Conservation (phyloP, 2,113 vertebrate genomes). For the Festucalex cinctus region DNA sequence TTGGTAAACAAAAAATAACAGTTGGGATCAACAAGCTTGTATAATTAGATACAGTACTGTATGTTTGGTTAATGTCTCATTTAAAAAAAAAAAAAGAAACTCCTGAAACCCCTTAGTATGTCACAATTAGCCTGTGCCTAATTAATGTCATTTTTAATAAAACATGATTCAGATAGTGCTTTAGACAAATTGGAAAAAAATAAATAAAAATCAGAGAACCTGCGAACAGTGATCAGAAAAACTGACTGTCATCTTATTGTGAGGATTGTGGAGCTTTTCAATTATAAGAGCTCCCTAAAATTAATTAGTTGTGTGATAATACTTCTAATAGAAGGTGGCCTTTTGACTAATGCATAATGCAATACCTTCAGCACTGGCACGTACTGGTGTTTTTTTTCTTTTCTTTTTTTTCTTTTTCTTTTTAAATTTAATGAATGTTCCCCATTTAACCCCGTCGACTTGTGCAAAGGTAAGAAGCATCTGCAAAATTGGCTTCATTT, state of each 20-base stretch:
- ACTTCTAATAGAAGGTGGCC: background rate
- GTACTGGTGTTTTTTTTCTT: background rate
- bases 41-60: background rate
- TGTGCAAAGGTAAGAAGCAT: background rate
- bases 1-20: background rate
- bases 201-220: background rate
- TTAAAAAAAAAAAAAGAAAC: too few species aligned
- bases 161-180: background rate
- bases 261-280: background rate
- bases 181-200: background rate
- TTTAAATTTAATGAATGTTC: background rate
- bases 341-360: background rate
- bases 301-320: background rate
- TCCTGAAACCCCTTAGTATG: background rate
- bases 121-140: background rate
- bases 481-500: background rate
- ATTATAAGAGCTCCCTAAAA: background rate
- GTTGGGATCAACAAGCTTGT: background rate
- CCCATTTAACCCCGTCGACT: background rate
- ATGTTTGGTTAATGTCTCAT: background rate
- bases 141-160: background rate
- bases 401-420: too few species aligned
- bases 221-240: slow-evolving; percentile 3
- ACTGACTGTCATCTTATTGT: slow-evolving; percentile 6
- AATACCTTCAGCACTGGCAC: background rate